Percentiles rank a stretch among this genome's conserved stretches.
These are phyloP conservation scores for Tenthredo mesomela DNA, from an alignment of 2,888 invertebrate genomes.

Conservation along the genomic window DNA sequence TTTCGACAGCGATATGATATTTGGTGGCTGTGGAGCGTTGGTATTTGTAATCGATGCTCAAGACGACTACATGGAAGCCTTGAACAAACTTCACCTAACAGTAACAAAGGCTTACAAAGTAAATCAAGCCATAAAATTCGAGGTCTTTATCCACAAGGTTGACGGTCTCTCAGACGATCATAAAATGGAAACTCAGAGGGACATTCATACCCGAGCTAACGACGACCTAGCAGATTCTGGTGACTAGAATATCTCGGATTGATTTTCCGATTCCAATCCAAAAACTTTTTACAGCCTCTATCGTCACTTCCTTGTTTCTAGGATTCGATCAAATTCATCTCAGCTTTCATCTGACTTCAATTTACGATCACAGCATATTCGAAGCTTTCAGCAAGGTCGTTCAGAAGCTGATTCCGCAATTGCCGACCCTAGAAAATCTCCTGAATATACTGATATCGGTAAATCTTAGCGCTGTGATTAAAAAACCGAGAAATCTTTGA, in stretches of 20 bases:
- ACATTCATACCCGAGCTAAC: slow-evolving; percentile 97
- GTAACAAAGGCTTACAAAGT: slow-evolving; percentile 97
- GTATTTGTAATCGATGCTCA: slow-evolving; percentile 99
- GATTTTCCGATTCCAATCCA: not conserved
- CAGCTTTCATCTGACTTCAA: slow-evolving; percentile 98
- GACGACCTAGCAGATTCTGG: slow-evolving; percentile 96
- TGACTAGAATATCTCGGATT: slow-evolving; percentile 53
- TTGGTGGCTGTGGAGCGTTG: slow-evolving; percentile 97
- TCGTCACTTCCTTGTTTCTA: slow-evolving; percentile 60
- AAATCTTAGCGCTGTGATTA: slow-evolving; percentile 68
- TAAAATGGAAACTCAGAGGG: slow-evolving; percentile 99
- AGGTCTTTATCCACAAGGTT: slow-evolving; percentile 99
- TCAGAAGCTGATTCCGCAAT: slow-evolving; percentile 98
- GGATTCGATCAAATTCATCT: slow-evolving; percentile 92
- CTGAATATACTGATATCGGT: slow-evolving; percentile 98
- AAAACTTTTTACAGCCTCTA: not conserved
- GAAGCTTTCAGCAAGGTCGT: slow-evolving; percentile 99
- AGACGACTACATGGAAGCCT: slow-evolving; percentile 98
- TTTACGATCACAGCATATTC: slow-evolving; percentile 99
- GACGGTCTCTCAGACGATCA: slow-evolving; percentile 99
- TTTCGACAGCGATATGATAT: slow-evolving; percentile 97
- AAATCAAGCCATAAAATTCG: slow-evolving; percentile 97
- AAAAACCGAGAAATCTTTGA: not conserved
- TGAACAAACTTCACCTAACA: slow-evolving; percentile 94
- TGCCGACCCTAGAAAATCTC: slow-evolving; percentile 97